Evolutionary conservation across 2,113 vertebrate genomes (phyloP).

Genomic region (Crotalus viridis): DNA sequence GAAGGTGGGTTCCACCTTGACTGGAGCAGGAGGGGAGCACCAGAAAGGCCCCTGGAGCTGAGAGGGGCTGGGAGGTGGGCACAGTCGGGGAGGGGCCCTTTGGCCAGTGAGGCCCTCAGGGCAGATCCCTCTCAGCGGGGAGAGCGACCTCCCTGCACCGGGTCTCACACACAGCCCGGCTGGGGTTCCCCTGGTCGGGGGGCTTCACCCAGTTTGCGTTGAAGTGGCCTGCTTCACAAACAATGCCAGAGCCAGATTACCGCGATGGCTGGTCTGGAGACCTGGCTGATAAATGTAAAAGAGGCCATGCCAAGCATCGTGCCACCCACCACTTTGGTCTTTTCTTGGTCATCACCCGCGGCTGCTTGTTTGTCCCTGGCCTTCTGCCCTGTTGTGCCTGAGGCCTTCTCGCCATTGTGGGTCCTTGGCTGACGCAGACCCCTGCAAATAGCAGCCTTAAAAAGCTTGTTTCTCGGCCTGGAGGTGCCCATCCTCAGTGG

Average conservation of each 20-base stretch:
- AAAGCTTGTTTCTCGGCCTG: neutral
- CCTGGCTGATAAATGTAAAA: neutral
- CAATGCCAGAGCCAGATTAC: neutral
- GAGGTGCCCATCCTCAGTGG: neutral
- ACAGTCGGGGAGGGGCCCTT: neutral
- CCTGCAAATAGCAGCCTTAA: neutral
- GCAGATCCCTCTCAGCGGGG: neutral
- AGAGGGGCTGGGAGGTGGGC: neutral
- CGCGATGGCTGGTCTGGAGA: fast-evolving
- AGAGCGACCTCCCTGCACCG: too few relatives aligned
- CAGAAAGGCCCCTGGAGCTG: neutral
- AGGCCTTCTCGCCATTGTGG: too few relatives aligned
- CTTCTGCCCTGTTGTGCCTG: neutral
- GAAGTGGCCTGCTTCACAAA: neutral
- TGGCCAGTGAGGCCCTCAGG: neutral
- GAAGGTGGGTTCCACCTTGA: neutral
- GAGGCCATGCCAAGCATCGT: neutral
- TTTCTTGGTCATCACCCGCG: neutral
- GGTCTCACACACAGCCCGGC: too few relatives aligned
- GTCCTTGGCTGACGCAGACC: neutral
- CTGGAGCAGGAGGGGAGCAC: neutral
- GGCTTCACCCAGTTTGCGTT: neutral
- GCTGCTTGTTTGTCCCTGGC: neutral
- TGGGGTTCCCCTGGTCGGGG: neutral
- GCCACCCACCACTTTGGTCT: neutral